Conservation (phyloP, 2,797 vertebrate genomes). For the Gymnoscopelus microlampas region DNA sequence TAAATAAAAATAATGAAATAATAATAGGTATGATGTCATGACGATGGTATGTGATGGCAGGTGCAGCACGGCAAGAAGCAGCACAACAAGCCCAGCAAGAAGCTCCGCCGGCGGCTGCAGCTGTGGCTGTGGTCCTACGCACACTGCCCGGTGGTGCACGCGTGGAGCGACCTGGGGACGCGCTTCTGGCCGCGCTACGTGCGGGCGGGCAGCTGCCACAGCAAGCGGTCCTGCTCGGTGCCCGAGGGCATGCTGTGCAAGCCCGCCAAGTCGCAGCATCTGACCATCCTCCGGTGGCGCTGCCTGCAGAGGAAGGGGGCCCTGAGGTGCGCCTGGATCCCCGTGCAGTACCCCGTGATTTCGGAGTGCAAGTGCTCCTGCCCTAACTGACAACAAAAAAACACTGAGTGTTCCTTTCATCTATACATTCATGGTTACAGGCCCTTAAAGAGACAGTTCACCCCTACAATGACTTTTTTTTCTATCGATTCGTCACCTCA, state of each 20-base stretch:
- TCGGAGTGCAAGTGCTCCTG: constrained; percentile 94
- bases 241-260: constrained; percentile 94
- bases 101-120: constrained; percentile 88
- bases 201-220: constrained; percentile 91
- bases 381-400: constrained; percentile 70
- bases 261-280: constrained; percentile 86
- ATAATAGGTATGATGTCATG: too few species aligned
- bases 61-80: constrained; percentile 87
- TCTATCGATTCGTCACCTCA: too few species aligned
- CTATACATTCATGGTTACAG: too few species aligned
- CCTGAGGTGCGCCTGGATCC: constrained; percentile 90
- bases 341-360: constrained; percentile 90
- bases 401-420: too few species aligned
- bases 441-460: too few species aligned
- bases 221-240: constrained; percentile 91
- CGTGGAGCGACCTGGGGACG: constrained; percentile 92
- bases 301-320: constrained; percentile 84
- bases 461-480: too few species aligned
- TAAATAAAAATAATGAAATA: too few species aligned
- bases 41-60: neutral
- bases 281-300: constrained; percentile 89
- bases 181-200: constrained; percentile 94
- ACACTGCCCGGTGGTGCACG: constrained; percentile 90
- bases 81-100: constrained; percentile 83
- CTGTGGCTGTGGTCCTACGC: constrained; percentile 92